A percentile compares a stretch with the other conserved stretches of the same genome.
phyloP scores from a whole-genome alignment of 2,113 vertebrate species.

The Neolamprologus kungweensis region DNA sequence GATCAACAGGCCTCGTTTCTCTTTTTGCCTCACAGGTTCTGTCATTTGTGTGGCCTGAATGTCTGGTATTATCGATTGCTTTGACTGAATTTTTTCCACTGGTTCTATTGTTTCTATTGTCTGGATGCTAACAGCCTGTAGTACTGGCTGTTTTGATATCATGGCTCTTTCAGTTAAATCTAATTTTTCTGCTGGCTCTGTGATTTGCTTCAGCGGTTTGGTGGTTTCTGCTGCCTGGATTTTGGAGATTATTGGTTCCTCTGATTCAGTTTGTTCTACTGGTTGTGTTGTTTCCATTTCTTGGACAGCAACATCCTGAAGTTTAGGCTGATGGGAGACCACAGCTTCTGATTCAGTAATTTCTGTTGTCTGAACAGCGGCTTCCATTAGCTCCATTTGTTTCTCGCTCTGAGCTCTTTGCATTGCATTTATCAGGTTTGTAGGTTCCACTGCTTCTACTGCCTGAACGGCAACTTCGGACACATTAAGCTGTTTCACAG shows the following conservation, averaged over 20 bases:
- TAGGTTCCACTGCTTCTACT: background rate
- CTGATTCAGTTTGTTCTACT: background rate
- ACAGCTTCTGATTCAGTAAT: background rate
- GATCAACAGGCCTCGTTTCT: background rate
- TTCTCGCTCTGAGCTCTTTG: background rate
- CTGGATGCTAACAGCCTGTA: background rate
- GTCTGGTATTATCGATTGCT: background rate
- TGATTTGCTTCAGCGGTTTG: background rate
- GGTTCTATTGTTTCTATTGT: background rate
- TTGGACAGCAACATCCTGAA: background rate
- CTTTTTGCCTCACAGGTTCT: background rate
- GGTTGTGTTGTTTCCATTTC: background rate
- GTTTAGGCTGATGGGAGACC: background rate
- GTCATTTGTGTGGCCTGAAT: background rate
- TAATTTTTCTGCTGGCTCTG: background rate
- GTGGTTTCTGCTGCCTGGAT: background rate
- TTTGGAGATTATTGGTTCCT: background rate
- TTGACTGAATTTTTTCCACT: background rate
- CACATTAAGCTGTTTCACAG: background rate
- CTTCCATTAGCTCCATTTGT: background rate
- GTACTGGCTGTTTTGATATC: background rate
- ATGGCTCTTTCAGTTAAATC: background rate
- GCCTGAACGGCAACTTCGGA: background rate
- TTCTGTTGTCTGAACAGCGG: background rate
- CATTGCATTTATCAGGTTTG: background rate